phyloP scores from a whole-genome alignment of 2,888 invertebrate genomes.

The Pherbina coryleti region DNA sequence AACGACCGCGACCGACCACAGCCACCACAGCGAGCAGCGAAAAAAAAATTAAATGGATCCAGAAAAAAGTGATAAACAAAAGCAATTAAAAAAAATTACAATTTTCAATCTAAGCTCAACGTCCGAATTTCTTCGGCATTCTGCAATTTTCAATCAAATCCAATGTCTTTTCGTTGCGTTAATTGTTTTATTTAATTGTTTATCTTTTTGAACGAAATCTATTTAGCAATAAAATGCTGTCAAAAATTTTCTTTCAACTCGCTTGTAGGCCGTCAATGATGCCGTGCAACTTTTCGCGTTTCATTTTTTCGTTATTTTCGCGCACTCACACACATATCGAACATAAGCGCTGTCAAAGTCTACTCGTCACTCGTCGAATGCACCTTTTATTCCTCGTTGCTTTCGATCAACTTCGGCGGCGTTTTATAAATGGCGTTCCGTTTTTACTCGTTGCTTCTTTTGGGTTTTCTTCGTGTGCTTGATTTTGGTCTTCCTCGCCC shows the following conservation, averaged over 20 bases:
- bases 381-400: neutral
- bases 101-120: conserved; percentile 20
- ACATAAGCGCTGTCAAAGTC: conserved; percentile 52
- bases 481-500: neutral
- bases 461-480: conserved; percentile 22
- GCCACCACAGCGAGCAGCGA: conserved; percentile 47
- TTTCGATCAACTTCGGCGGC: conserved; percentile 37
- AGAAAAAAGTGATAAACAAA: conserved; percentile 64
- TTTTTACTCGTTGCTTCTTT: conserved; percentile 25
- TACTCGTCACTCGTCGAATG: conserved; percentile 30
- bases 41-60: conserved; percentile 58
- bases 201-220: conserved; percentile 17
- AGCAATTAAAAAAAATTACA: conserved; percentile 62
- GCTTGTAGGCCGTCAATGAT: conserved; percentile 40
- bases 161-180: neutral
- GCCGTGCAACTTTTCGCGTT: conserved; percentile 42
- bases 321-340: conserved; percentile 42
- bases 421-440: conserved; percentile 54
- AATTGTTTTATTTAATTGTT: neutral
- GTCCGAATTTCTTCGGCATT: neutral
- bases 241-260: conserved; percentile 39
- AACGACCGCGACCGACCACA: conserved; percentile 44
- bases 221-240: conserved; percentile 38
- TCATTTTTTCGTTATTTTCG: conserved; percentile 28
- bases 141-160: neutral